Base-by-base conservation (phyloP, 2,888 invertebrate genomes). In the Argyresthia albistria region DNA sequence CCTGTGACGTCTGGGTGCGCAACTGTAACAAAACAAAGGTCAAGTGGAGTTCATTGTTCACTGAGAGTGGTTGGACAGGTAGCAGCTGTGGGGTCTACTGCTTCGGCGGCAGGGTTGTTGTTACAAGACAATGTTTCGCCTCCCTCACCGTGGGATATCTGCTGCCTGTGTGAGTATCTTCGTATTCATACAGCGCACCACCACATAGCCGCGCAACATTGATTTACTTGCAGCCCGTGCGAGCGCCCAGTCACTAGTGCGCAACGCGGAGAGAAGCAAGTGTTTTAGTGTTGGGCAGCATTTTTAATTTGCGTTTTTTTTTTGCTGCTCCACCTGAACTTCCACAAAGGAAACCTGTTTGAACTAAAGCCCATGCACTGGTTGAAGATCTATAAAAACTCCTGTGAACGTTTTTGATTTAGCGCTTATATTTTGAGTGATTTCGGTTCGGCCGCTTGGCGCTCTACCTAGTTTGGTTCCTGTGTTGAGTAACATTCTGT, bases 401-500 rank as follows among this genome's bases (percentile, higher is more conserved):
- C 66, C 62, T 64, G 66, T 73, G 66, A 61, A 65, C 58, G 59
- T 47, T 45, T 43, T 63, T 58, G 69, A 63, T 62, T 58, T 59
- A 60, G 57, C 64, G 59, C 61, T 63, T 61, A 68, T 66, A 61
- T 57, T 65, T 56, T 52, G 50, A 70, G 69, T 70, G 75, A 67
- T 69, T 66, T 69, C 68, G 61, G 62, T 66, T 69, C 68, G 61
- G 62, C 65, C 63, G 69, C 57, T 70, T 67, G 63, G 64, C 65
- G 71, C 72, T 76, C 70, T 75, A 73, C 67, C 68, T 66, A 72
- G 69, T 74, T 77, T 61, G 72, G 76, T 77, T 81, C 79, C 76
- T 73, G 83, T 73, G 81, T 86, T 84, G 79, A 69, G 83, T 80
- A 83, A 84, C 79, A 82, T 80, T 80, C 77, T 80, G 80, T 83